These are phyloP conservation scores for Asobara japonica DNA, from an alignment of 1,140 invertebrate genomes.

Conservation along the genomic window DNA sequence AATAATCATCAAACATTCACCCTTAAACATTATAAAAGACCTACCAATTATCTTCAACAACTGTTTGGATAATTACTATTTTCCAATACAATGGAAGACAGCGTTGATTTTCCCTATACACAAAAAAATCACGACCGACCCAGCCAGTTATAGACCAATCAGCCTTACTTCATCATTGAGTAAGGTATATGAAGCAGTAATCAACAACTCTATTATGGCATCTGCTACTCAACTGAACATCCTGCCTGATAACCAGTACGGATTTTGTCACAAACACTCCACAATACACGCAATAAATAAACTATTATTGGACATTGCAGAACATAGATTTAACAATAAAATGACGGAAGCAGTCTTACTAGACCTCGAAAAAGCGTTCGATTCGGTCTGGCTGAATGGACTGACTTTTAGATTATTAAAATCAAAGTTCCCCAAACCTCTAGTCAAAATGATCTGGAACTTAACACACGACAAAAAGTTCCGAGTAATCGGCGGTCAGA, in stretches of 20 bases:
- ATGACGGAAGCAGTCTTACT: conserved; percentile 19
- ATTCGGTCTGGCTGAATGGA: conserved; percentile 36
- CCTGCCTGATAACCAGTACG: conserved; percentile 23
- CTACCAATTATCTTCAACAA: conserved; percentile 34
- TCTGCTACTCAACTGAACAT: background rate
- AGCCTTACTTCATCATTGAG: background rate
- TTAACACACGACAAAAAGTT: conserved; percentile 25
- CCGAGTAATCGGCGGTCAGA: background rate
- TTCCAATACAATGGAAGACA: conserved; percentile 39
- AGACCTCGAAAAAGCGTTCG: conserved; percentile 34
- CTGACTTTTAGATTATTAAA: conserved; percentile 37
- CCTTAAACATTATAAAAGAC: conserved; percentile 10
- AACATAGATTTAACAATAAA: background rate
- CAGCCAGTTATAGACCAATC: conserved; percentile 17
- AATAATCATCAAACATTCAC: background rate
- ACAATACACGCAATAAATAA: conserved; percentile 26
- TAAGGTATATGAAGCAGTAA: conserved; percentile 22
- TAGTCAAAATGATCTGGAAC: conserved; percentile 15
- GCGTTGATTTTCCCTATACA: conserved; percentile 39
- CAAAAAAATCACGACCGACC: background rate
- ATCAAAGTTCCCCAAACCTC: conserved; percentile 14
- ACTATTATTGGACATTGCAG: background rate
- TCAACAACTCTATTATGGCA: conserved; percentile 8
- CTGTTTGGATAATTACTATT: conserved; percentile 29
- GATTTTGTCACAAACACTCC: conserved; percentile 1